Evolutionary conservation across 2,113 vertebrate genomes (phyloP), one percentile per base, ranked within the genome.

Genomic region (Siphamia tubifer): DNA sequence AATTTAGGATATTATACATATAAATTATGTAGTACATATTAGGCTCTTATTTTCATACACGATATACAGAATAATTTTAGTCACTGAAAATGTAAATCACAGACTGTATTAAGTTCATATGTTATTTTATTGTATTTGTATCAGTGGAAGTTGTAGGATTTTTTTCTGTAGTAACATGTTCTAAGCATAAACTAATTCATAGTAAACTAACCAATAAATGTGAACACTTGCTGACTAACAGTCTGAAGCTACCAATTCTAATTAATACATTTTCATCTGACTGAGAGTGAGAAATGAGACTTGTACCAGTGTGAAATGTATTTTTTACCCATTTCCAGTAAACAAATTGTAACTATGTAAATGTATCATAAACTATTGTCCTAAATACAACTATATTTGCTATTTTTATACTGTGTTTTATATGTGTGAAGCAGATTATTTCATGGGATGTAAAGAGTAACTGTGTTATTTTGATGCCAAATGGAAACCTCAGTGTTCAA

Each of bases 321-420:
- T 11, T 11, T 24, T 68, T 54, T 49, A n/a, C 21, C 31, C 10
- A 12, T 36, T 57, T 31, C 39, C 17, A 27, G 49, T 48, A 38
- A 68, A 71, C 34, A 51, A 57, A 24, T 8, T 32, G 6, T 21
- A 20, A 47, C 52, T 11, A 56, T 44, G 35, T 45, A 16, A 19
- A 28, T 17, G 32, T 69, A 62, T 66, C 40, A 54, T 66, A 54
- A 54, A 35, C 8, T 47, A 13, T 25, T 60, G 36, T 64, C 23
- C 13, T 42, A 27, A 30, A 71, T 66, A 20, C 38, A 21, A 39
- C 19, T 75, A 16, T 65, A 48, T 43, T 43, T 69, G 2, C 34
- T 70, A 44, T 68, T 84, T 67, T 78, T 85, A 45, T 81, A 68
- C 25, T 45, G 36, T 56, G 23, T 24, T 48, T 49, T 38, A 62